These are phyloP conservation scores for Pardalotus punctatus DNA, from an alignment of 2,113 vertebrate species.

Conservation along the genomic window DNA sequence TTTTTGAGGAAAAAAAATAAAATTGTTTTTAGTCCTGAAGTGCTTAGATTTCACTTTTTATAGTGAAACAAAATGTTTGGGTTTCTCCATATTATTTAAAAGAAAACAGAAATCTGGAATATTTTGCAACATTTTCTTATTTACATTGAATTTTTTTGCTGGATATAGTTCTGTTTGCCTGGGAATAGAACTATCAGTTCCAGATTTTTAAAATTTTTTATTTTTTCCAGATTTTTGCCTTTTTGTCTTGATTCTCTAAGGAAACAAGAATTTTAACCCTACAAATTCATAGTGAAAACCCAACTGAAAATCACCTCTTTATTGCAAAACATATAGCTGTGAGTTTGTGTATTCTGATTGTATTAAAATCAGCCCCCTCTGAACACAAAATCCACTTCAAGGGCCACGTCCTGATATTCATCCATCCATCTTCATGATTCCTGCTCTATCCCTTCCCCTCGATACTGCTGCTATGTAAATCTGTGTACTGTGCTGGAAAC, in stretches of 20 bases:
- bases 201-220: not conserved
- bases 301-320: not conserved
- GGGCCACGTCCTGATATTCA: not conserved
- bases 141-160: not conserved
- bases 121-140: not conserved
- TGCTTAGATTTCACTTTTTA: not conserved
- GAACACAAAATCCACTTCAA: not conserved
- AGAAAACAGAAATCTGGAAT: not conserved
- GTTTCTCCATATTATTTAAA: not conserved
- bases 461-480: not conserved
- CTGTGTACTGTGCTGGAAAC: not conserved
- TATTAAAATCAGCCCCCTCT: not conserved
- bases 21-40: not conserved
- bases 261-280: not conserved
- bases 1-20: accelerated
- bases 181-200: not conserved
- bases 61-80: not conserved
- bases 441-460: not conserved
- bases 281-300: not conserved
- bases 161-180: not conserved
- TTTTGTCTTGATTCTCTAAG: not conserved
- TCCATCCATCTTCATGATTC: not conserved
- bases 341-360: not conserved
- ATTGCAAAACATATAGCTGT: not conserved
- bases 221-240: not conserved